Percentiles rank a stretch among this genome's conserved stretches.
Conservation (phyloP, 2,888 invertebrate species). For the Tipula unca region DNA sequence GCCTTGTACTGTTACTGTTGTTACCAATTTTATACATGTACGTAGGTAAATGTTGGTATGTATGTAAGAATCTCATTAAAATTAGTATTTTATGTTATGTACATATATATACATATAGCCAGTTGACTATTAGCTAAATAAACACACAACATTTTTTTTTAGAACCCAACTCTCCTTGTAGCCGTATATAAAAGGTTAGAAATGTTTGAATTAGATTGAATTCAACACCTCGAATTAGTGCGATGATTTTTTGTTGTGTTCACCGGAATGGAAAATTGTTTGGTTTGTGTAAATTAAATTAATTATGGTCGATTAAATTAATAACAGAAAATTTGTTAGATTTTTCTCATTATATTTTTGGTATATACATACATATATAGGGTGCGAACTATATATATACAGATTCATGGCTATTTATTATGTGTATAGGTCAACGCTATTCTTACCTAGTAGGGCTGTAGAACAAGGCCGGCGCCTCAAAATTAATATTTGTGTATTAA, state of each 20-base stretch:
- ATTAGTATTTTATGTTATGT: background rate
- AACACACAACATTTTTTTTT: background rate
- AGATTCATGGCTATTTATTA: too few relatives aligned
- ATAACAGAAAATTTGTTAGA: background rate
- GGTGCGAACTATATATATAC: too few relatives aligned
- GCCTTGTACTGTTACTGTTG: background rate
- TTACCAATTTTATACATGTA: background rate
- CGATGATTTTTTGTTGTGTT: background rate
- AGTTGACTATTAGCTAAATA: background rate
- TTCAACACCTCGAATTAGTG: background rate
- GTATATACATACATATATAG: too few relatives aligned
- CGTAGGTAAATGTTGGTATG: too few relatives aligned
- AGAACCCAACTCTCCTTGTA: background rate
- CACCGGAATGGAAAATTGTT: background rate
- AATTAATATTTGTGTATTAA: too few relatives aligned
- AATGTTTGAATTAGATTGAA: background rate
- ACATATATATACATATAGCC: background rate
- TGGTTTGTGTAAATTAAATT: background rate
- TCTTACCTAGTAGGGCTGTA: too few relatives aligned
- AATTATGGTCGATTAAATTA: background rate
- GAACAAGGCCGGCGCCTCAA: too few relatives aligned
- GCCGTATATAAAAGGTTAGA: background rate
- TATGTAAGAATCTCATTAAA: background rate
- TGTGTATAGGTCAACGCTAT: too few relatives aligned
- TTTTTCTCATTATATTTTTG: background rate